Base-by-base conservation (phyloP, 1,140 invertebrate genomes). In the Euura lappo region DNA sequence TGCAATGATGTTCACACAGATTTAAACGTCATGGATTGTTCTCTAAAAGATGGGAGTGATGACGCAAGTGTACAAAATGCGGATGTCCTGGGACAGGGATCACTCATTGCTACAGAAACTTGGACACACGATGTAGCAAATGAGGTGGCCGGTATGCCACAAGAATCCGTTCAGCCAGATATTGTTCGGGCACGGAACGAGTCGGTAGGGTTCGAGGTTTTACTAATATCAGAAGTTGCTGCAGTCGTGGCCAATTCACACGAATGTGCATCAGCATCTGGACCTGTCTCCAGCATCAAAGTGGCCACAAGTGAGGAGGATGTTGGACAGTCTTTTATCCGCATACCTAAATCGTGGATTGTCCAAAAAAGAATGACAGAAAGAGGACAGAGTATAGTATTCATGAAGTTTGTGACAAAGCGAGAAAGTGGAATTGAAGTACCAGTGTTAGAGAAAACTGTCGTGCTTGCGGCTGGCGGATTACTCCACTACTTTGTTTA, bases 341-440 rank as follows among this genome's bases (percentile, higher is more conserved):
- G 1, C 28, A 67, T 67, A 13, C 65, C 65, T 7, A 67, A 13
- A 8, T 6, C 6, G 2, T 67, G 65, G 65, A 6, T 7, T 13
- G 8, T 13, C 28, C 6, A 67, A 13, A 28, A 67, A 2, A 7
- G 1, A 44, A 11, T 67, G 6, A 67, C 65, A 8, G 65, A 67
- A 44, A 67, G 13, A 67, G 65, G 65, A 67, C 65, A 67, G 13
- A 28, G n/a, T 7, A 67, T 67, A 67, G 65, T 67, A 6, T 67
- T 67, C 65, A 11, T 44, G 28, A 8, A 67, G 6, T 1, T 13
- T 1, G 65, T 28, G 28, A 28, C 13, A 13, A 67, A 67, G 43
- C 65, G 13, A 28, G 65, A 44, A 67, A 67, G 28, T 67, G 43
- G 65, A 51, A 51, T 44, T 8, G 65, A 67, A 67, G 43, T 67